Evolutionary conservation across 2,888 invertebrate genomes (phyloP), one percentile per base, ranked within the genome.

Genomic region (Phasia obesa): DNA sequence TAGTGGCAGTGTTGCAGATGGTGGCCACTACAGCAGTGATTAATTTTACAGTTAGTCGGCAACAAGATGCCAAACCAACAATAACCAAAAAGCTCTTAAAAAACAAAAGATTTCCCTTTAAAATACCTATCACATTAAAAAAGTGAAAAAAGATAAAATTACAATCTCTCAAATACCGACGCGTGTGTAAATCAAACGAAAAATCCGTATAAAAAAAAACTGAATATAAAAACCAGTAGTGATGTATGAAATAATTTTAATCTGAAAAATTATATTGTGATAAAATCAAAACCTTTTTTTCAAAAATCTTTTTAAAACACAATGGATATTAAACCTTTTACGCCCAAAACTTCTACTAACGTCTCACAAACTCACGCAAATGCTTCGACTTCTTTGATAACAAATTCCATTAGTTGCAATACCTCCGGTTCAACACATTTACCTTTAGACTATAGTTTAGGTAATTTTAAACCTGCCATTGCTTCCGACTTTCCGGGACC

Each of bases 11-110:
- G 85, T 85, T 85, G 87, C 87, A 87, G 88, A 87, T 88, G 86
- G 87, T 86, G 85, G 85, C 86, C 86, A 85, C 85, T 85, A 85
- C 80, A 86, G 87, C 88, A 88, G 87, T 90, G 89, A 89, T 89
- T 89, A 89, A 88, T 90, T 90, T 89, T 88, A 88, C 89, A 87
- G 89, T 87, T 88, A 90, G 89, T 89, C 88, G 90, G 87, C 86
- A 89, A 88, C 87, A 88, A 88, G 90, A 88, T 88, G 87, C 87
- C 87, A 89, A 89, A 87, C 87, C 86, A 79, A 84, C 81, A 84
- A 84, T 84, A 85, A 81, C 55, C 82, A 53, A 65, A 77, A 83
- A 83, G 77, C 73, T 79, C 77, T 78, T 44, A 62, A 74, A 65
- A 35, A 65, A 57, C 17, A 67, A 64, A 60, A 70, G 23, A 53